phyloP scores from a whole-genome alignment of 1,140 invertebrate species.

The Aporrectodea caliginosa region DNA sequence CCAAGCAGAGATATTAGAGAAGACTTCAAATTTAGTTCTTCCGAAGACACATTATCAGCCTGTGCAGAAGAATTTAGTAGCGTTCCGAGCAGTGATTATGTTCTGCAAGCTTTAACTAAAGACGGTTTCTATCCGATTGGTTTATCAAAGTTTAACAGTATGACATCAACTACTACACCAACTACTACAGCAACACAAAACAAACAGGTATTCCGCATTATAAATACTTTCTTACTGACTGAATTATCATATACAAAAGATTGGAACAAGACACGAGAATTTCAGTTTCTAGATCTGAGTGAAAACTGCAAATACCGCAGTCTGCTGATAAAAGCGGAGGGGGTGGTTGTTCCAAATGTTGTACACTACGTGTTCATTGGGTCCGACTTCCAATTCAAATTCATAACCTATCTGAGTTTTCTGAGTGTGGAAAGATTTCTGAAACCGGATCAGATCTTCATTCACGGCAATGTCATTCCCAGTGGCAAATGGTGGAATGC shows the following conservation, averaged over 20 bases:
- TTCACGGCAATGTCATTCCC: slow-evolving; percentile 17
- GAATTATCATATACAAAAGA: too few relatives aligned
- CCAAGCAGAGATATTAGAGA: too few relatives aligned
- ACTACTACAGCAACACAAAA: background rate
- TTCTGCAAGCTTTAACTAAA: background rate
- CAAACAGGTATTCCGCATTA: background rate
- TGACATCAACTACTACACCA: background rate
- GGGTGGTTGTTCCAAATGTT: slow-evolving; percentile 12
- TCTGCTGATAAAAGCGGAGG: background rate
- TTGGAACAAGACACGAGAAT: too few relatives aligned
- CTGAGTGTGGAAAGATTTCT: slow-evolving; percentile 20
- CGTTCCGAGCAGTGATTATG: too few relatives aligned
- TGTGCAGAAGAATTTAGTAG: too few relatives aligned
- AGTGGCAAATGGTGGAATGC: slow-evolving; percentile 16
- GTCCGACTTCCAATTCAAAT: background rate
- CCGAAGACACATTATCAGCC: too few relatives aligned
- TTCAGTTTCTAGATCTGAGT: too few relatives aligned
- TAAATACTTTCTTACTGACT: background rate
- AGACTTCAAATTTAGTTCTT: too few relatives aligned
- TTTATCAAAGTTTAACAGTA: background rate
- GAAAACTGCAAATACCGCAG: background rate
- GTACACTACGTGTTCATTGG: slow-evolving; percentile 23
- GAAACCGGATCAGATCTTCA: slow-evolving; percentile 16
- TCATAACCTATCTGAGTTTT: slow-evolving; percentile 12
- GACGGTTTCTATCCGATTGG: background rate